phyloP scores from a whole-genome alignment of 1,140 invertebrate genomes.

The Drosophila mojavensis region DNA sequence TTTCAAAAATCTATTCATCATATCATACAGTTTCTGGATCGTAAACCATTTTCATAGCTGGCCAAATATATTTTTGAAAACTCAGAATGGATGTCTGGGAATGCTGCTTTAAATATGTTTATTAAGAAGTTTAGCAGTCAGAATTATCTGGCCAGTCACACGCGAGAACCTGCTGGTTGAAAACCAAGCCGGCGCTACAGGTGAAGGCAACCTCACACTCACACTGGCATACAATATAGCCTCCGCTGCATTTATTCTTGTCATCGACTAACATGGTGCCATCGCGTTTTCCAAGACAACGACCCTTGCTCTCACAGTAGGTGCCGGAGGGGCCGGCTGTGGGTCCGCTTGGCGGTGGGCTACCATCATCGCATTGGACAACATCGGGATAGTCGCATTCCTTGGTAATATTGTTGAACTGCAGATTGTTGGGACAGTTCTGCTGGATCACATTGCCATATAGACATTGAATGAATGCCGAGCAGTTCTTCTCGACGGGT shows the following conservation, averaged over 20 bases:
- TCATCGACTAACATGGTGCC: conserved; percentile 26
- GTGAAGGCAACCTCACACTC: conserved; percentile 56
- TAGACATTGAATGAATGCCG: conserved; percentile 53
- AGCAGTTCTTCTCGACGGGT: conserved; percentile 55
- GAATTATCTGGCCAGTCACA: conserved; percentile 59
- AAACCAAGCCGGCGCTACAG: conserved; percentile 38
- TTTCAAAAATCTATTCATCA: too few relatives aligned
- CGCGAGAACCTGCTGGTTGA: background rate
- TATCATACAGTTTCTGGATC: too few relatives aligned
- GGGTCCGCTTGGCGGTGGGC: conserved; percentile 57
- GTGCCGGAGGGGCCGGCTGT: conserved; percentile 68
- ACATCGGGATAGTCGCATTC: conserved; percentile 52
- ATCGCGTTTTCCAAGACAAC: conserved; percentile 43
- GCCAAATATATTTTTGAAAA: background rate
- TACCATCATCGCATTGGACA: conserved; percentile 57
- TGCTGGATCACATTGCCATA: conserved; percentile 30
- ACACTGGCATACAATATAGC: conserved; percentile 63
- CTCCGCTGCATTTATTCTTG: conserved; percentile 5
- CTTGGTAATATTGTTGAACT: conserved; percentile 29
- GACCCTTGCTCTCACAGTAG: conserved; percentile 49
- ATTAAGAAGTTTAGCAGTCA: conserved; percentile 43
- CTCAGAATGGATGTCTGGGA: background rate
- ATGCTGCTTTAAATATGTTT: conserved; percentile 27
- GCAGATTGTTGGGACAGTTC: conserved; percentile 53
- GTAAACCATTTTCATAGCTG: too few relatives aligned